Conservation (phyloP, 2,888 invertebrate species). For the Lottia scabra region DNA sequence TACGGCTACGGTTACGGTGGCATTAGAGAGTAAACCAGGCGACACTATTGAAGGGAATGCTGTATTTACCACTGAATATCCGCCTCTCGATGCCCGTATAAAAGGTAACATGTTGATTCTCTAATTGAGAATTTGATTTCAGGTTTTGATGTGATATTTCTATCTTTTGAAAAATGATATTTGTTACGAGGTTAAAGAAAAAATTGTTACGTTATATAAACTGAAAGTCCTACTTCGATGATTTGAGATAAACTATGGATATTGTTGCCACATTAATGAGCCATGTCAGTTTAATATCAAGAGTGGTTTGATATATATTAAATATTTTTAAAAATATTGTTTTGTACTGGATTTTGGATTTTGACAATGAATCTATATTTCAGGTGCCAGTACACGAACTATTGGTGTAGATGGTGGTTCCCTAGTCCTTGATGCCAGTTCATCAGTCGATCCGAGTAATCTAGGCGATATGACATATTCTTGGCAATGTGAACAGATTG, state of each 20-base stretch:
- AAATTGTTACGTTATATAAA: too few species aligned
- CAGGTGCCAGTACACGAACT: slow-evolving; percentile 14
- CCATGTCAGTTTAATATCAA: too few species aligned
- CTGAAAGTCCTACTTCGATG: too few species aligned
- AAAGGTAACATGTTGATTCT: slow-evolving; percentile 19
- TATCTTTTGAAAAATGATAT: too few species aligned
- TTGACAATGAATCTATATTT: neutral
- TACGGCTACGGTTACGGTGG: slow-evolving; percentile 22
- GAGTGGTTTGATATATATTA: too few species aligned
- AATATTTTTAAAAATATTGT: too few species aligned
- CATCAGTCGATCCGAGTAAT: slow-evolving; percentile 22
- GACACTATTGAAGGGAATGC: slow-evolving; percentile 6
- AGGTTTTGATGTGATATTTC: too few species aligned
- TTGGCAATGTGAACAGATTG: neutral
- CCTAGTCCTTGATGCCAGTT: slow-evolving; percentile 21
- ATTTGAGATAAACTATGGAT: too few species aligned
- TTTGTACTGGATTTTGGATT: neutral
- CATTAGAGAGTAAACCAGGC: slow-evolving; percentile 10
- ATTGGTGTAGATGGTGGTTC: slow-evolving; percentile 19
- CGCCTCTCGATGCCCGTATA: slow-evolving; percentile 12
- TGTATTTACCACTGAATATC: slow-evolving; percentile 18
- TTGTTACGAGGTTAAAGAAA: too few species aligned
- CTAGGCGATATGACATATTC: slow-evolving; percentile 11
- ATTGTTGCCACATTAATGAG: too few species aligned
- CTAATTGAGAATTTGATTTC: too few species aligned